Evolutionary conservation across 1,140 invertebrate genomes (phyloP), one percentile per base, ranked within the genome.

Genomic region (Tenebrio molitor): DNA sequence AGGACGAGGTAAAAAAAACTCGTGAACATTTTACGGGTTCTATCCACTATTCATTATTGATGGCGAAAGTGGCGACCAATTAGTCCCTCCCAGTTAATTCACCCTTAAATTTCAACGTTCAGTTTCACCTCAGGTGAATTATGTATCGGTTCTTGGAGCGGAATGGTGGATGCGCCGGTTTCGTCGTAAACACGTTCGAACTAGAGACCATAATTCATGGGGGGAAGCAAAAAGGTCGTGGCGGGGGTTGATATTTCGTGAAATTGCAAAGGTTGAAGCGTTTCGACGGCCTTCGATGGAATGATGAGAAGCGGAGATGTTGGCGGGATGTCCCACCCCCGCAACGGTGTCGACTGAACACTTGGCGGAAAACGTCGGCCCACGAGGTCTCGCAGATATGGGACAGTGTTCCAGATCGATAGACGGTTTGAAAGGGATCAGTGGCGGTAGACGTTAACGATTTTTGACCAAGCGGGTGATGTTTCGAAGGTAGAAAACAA

Each of bases 321-420:
- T 46, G 17, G 15, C 17, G 42, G 15, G 42, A 46, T 17, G 17
- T 2, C 42, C 14, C 2, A 46, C 16, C 42, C 16, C 15, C 10
- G 5, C 10, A 6, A 4, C 2, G 42, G 1, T 10, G 42, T 2
- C 4, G 14, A 46, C 3, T 41, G 12, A 41, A 41, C 12, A 41
- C 36, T 41, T 41, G 14, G 42, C 2, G 10, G 5, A 17, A 46
- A 46, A 46, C 42, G 10, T 17, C 10, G 16, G 42, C 14, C 14
- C 42, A 46, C 14, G 42, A 23, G 23, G 58, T 50, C 46, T 23
- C n/a, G 3, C 46, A 50, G 34, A 65, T 65, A 65, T 75, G 69
- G 74, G 74, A 64, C 71, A 75, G 42, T 73, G 53, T 72, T 65
- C 71, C 70, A 72, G 74, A 75, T 75, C 74, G 71, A 75, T 75